These are phyloP conservation scores for Gonocerus acuteangulatus DNA, from an alignment of 2,888 invertebrate species.

Conservation along the genomic window DNA sequence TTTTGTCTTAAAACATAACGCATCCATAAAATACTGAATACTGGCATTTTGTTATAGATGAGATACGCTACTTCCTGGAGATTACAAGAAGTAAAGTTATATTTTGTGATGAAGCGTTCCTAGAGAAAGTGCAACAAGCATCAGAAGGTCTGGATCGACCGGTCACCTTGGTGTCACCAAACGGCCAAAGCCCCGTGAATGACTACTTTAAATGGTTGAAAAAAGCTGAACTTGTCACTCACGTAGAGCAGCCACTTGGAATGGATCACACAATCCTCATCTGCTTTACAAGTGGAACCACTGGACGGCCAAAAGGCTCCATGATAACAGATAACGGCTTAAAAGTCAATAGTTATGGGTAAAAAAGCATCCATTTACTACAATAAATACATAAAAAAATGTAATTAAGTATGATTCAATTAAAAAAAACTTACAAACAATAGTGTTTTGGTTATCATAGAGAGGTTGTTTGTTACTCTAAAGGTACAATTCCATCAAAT, in stretches of 20 bases:
- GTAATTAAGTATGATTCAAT: too few species aligned
- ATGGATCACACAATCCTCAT: background rate
- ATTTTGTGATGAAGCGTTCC: background rate
- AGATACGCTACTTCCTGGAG: background rate
- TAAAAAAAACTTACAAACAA: too few species aligned
- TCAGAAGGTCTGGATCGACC: background rate
- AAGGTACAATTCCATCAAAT: too few species aligned
- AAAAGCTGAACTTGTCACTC: background rate
- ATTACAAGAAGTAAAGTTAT: background rate
- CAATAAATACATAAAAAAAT: too few species aligned
- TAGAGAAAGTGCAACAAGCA: background rate
- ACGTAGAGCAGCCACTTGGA: background rate
- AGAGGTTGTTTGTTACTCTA: too few species aligned
- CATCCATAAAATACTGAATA: too few species aligned
- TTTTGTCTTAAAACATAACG: too few species aligned
- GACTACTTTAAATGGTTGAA: background rate
- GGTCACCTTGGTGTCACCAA: background rate
- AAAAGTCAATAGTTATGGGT: too few species aligned
- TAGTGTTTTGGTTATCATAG: too few species aligned
- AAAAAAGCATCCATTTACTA: too few species aligned
- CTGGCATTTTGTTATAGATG: background rate
- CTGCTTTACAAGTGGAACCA: slow-evolving; percentile 23
- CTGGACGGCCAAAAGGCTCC: slow-evolving; percentile 19
- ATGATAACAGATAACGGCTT: background rate
- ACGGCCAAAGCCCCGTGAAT: background rate